Percentiles rank a stretch among this genome's conserved stretches.
Conservation (phyloP, 2,888 invertebrate species). For the Drosophila eohydei region DNA sequence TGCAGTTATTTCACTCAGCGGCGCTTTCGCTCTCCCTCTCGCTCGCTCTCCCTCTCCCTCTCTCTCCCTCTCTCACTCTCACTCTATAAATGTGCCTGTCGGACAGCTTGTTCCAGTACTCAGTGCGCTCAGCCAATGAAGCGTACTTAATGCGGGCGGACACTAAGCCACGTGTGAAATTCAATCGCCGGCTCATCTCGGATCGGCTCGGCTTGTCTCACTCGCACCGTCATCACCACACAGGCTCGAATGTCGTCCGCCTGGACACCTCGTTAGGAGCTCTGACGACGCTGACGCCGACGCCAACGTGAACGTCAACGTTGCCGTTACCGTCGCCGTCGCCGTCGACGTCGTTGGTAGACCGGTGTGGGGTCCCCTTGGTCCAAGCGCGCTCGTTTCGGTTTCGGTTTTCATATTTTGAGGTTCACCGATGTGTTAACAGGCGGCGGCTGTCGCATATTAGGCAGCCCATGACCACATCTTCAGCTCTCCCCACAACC, state of each 20-base stretch:
- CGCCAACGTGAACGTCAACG: constrained; percentile 6
- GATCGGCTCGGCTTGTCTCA: constrained; percentile 30
- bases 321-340: not conserved
- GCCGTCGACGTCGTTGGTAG: constrained; percentile 1
- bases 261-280: constrained; percentile 77
- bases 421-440: constrained; percentile 79
- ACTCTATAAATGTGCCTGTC: constrained; percentile 4
- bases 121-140: constrained; percentile 55
- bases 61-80: constrained; percentile 10
- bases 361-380: constrained; percentile 61
- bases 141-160: constrained; percentile 82
- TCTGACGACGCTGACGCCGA: constrained; percentile 26
- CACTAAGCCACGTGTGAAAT: constrained; percentile 83
- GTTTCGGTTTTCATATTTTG: constrained; percentile 79
- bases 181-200: constrained; percentile 65
- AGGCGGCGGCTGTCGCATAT: constrained; percentile 79
- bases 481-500: constrained; percentile 15
- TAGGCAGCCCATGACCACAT: constrained; percentile 59
- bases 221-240: constrained; percentile 43
- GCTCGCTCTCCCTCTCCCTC: constrained; percentile 22
- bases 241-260: constrained; percentile 66
- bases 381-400: constrained; percentile 54
- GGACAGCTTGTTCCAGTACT: constrained; percentile 9
- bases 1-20: constrained; percentile 22
- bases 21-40: constrained; percentile 16